Evolutionary conservation across 2,888 invertebrate species (phyloP).

Genomic region (Tenthredo scrophulariae): DNA sequence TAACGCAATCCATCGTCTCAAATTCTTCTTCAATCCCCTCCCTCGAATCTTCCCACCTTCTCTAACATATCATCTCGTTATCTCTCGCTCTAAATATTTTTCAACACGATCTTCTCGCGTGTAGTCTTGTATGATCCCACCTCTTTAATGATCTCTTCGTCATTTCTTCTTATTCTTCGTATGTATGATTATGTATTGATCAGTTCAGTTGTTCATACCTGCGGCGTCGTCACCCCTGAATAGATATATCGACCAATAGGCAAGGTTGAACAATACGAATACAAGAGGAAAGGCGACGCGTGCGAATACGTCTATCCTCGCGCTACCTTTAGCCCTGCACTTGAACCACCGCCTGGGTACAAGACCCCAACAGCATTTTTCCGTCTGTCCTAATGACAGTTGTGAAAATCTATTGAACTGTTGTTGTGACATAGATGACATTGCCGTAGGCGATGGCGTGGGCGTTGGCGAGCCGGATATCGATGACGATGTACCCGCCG

Average conservation of each 20-base stretch:
- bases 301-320: conserved; percentile 94
- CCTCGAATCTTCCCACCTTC: background rate
- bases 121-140: too few species aligned
- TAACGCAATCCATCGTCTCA: conserved; percentile 5
- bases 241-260: conserved; percentile 92
- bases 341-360: conserved; percentile 70
- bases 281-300: conserved; percentile 94
- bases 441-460: conserved; percentile 33
- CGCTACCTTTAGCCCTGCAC: conserved; percentile 73
- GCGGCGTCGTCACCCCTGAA: conserved; percentile 83
- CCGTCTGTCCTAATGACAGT: conserved; percentile 56
- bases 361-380: conserved; percentile 68
- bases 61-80: background rate
- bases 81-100: background rate
- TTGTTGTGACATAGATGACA: conserved; percentile 57
- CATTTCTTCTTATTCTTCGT: background rate
- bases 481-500: background rate
- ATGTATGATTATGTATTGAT: background rate
- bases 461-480: conserved; percentile 62
- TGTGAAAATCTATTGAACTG: conserved; percentile 50
- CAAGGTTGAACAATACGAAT: conserved; percentile 94
- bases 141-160: background rate
- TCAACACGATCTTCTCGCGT: too few species aligned
- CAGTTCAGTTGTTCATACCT: conserved; percentile 43
- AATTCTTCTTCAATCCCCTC: background rate